These are phyloP conservation scores for Calyptommatus sinebrachiatus DNA, from an alignment of 2,113 vertebrate genomes.

Conservation along the genomic window DNA sequence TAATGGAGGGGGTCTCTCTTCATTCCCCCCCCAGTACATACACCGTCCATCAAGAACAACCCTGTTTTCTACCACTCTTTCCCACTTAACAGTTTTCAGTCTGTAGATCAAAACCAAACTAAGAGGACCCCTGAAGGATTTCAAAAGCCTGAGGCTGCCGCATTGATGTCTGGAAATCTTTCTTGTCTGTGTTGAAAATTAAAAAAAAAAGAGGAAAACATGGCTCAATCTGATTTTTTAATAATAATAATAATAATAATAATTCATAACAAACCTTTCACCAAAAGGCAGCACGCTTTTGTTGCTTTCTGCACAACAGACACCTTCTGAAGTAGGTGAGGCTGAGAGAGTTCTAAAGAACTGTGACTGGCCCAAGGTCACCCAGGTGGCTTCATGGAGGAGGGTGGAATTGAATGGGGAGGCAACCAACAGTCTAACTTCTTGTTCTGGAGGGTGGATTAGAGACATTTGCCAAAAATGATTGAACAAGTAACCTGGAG, in stretches of 20 bases:
- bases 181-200: slow-evolving; percentile 12
- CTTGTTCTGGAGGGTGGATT: background rate
- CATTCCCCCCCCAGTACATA: background rate
- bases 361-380: too few species aligned
- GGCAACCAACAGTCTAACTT: background rate
- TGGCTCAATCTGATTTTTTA: background rate
- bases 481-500: background rate
- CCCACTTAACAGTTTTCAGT: background rate
- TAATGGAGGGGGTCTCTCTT: too few species aligned
- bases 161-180: background rate
- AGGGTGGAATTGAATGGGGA: too few species aligned
- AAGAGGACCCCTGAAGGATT: background rate
- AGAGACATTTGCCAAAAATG: background rate
- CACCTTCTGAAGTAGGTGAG: too few species aligned
- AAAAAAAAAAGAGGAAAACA: slow-evolving; percentile 13
- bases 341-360: too few species aligned
- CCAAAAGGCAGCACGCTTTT: too few species aligned
- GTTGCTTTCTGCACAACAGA: too few species aligned
- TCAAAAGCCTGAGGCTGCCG: background rate
- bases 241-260: too few species aligned
- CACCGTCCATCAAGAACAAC: background rate
- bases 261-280: too few species aligned
- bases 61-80: background rate
- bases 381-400: too few species aligned
- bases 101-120: background rate